phyloP scores from a whole-genome alignment of 2,113 vertebrate genomes.

The Acanthochromis polyacanthus region DNA sequence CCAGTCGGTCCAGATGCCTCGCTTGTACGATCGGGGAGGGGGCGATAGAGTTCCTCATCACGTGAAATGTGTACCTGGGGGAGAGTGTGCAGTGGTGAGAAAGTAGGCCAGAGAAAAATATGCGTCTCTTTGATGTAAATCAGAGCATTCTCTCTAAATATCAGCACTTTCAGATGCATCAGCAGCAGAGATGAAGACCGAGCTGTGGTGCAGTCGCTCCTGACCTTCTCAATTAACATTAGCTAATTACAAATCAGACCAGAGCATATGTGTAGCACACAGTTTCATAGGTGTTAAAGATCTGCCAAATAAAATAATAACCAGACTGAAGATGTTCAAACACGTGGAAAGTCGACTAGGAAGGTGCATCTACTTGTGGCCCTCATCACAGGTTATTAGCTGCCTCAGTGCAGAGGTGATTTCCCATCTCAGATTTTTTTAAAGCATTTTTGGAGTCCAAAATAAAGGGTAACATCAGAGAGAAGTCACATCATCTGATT shows the following conservation, averaged over 20 bases:
- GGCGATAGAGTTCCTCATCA: conserved; percentile 87
- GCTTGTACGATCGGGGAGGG: conserved; percentile 85
- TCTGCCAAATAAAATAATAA: conserved; percentile 4
- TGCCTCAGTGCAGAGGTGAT: neutral
- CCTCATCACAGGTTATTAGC: neutral
- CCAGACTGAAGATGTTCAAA: neutral
- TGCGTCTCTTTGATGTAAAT: conserved; percentile 83
- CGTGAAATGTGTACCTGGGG: conserved; percentile 88
- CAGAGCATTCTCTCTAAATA: conserved; percentile 80
- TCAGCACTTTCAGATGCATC: conserved; percentile 68
- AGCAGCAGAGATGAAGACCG: conserved; percentile 43
- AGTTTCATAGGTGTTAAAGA: conserved; percentile 1
- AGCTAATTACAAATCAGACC: conserved; percentile 39
- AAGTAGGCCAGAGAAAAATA: conserved; percentile 84
- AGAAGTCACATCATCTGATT: neutral
- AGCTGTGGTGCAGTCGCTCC: conserved; percentile 40
- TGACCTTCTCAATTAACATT: conserved; percentile 52
- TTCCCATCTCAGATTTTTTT: neutral
- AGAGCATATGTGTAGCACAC: neutral
- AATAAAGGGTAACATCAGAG: neutral
- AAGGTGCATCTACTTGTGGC: neutral
- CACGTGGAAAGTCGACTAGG: neutral
- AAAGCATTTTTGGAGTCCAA: neutral
- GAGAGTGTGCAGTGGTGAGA: conserved; percentile 73
- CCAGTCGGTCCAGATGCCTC: conserved; percentile 87